These are phyloP conservation scores for Drosophila neonasuta DNA, from an alignment of 2,888 invertebrate species.

Conservation along the genomic window DNA sequence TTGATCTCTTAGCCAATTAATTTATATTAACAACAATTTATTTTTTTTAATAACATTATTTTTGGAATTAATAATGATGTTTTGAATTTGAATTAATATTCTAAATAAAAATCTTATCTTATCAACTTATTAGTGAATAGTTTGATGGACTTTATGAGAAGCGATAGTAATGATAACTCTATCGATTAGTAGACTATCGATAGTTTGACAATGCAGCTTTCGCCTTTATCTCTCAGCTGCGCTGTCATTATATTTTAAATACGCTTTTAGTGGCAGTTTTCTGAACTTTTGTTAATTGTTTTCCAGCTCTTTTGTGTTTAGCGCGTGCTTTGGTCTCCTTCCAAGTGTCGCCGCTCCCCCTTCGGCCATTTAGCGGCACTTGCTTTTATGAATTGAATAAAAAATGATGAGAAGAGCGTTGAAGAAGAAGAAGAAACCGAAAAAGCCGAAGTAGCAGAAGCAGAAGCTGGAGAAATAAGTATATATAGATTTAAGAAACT, in stretches of 20 bases:
- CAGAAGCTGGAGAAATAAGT: slow-evolving; percentile 8
- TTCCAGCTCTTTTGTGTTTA: slow-evolving; percentile 51
- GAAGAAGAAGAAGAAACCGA: background rate
- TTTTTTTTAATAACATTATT: no score
- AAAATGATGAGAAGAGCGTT: background rate
- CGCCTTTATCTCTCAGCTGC: background rate
- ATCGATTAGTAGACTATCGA: slow-evolving; percentile 7
- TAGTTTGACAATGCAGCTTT: background rate
- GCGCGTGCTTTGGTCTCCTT: slow-evolving; percentile 52
- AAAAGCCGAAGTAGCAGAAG: background rate
- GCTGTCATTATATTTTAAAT: slow-evolving; percentile 33
- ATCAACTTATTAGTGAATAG: no score
- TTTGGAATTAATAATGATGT: no score
- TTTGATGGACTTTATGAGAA: no score
- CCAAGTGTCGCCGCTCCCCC: slow-evolving; percentile 37
- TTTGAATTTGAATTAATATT: no score
- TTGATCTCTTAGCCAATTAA: no score
- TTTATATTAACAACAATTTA: no score
- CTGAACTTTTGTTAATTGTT: slow-evolving; percentile 47
- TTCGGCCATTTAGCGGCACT: slow-evolving; percentile 72
- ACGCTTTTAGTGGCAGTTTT: slow-evolving; percentile 39
- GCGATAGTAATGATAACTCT: background rate
- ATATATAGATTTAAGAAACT: slow-evolving; percentile 30
- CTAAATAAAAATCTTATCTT: no score
- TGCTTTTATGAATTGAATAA: slow-evolving; percentile 60